phyloP scores from a whole-genome alignment of 1,140 invertebrate species.

The Papilio helenus region DNA sequence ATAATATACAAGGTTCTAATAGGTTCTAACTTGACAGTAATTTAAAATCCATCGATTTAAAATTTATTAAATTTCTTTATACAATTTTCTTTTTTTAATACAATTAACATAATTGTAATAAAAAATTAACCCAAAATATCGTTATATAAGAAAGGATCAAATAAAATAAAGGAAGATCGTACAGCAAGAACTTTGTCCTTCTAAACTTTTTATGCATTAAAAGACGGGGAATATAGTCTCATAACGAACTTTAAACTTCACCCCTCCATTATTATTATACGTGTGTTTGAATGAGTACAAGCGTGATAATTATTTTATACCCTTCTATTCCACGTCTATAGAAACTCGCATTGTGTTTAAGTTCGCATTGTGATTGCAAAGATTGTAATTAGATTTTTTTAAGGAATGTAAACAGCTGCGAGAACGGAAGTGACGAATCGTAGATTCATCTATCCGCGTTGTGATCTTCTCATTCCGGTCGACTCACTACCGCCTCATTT shows the following conservation, averaged over 20 bases:
- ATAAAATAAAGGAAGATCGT: background rate
- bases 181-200: background rate
- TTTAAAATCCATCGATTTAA: background rate
- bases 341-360: background rate
- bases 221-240: background rate
- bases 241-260: background rate
- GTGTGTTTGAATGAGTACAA: background rate
- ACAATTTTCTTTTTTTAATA: background rate
- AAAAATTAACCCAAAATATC: background rate
- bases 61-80: background rate
- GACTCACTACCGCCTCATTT: no score
- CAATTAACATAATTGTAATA: background rate
- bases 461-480: no score
- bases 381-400: constrained; percentile 21
- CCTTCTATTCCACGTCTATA: constrained; percentile 23
- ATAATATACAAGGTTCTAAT: background rate
- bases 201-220: background rate
- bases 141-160: background rate
- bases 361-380: constrained; percentile 13
- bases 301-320: constrained; percentile 31
- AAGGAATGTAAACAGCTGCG: background rate
- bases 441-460: no score
- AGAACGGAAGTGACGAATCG: background rate
- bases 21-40: background rate
- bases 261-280: background rate